A percentile compares a stretch with the other conserved stretches of the same genome.
phyloP scores from a whole-genome alignment of 2,113 vertebrate species.

The Ophthalmolycus amberensis region DNA sequence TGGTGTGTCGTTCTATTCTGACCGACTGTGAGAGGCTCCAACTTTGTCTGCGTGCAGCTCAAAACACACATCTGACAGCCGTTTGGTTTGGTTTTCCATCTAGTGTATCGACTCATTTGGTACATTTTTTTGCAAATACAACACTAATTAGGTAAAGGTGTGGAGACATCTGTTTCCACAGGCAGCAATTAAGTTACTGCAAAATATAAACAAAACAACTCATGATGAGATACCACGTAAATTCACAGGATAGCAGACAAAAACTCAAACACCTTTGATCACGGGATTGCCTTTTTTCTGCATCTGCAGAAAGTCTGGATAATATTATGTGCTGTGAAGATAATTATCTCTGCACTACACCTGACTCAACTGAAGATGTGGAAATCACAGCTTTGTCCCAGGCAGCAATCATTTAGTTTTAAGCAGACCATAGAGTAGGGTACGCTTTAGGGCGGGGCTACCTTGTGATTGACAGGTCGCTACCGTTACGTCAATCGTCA shows the following conservation, averaged over 20 bases:
- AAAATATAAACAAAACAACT: slow-evolving; percentile 74
- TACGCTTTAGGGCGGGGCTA: background rate
- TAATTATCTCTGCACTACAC: slow-evolving; percentile 59
- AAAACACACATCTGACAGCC: background rate
- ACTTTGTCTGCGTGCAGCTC: background rate
- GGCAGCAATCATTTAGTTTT: background rate
- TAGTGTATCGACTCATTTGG: background rate
- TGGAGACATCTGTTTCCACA: slow-evolving; percentile 76
- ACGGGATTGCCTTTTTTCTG: slow-evolving; percentile 43
- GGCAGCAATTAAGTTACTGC: slow-evolving; percentile 79
- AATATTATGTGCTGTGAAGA: slow-evolving; percentile 20
- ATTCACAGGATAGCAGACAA: slow-evolving; percentile 43
- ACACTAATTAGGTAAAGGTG: slow-evolving; percentile 59
- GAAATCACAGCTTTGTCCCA: background rate
- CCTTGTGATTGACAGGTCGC: background rate
- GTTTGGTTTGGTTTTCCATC: background rate
- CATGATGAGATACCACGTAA: slow-evolving; percentile 70
- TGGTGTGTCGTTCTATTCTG: background rate
- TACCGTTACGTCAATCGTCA: background rate
- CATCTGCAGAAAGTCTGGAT: slow-evolving; percentile 39
- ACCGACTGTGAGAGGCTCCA: background rate
- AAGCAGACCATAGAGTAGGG: background rate
- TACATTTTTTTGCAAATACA: background rate
- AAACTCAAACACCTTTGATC: slow-evolving; percentile 66
- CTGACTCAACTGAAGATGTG: background rate